Evolutionary conservation across 2,797 vertebrate species (phyloP).

Genomic region (Esox masquinongy): DNA sequence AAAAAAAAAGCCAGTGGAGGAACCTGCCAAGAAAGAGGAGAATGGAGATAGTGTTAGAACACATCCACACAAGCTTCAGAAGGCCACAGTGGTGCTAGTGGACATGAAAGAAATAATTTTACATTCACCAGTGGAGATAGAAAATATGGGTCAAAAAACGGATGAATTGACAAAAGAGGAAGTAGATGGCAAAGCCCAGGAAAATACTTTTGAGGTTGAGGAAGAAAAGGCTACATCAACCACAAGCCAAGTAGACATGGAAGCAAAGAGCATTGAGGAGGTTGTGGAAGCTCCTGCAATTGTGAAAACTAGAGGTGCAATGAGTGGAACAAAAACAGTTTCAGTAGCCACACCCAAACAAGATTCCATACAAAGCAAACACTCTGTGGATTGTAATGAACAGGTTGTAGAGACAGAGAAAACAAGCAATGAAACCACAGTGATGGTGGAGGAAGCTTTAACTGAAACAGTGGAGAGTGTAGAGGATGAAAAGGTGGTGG

Average conservation of each 20-base stretch:
- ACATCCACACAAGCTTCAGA: neutral
- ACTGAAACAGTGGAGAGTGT: neutral
- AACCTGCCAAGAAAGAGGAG: neutral
- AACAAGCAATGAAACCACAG: neutral
- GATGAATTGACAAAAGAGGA: neutral
- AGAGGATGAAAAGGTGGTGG: neutral
- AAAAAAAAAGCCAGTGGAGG: no score
- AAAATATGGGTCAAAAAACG: neutral
- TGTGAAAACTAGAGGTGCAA: constrained; percentile 5
- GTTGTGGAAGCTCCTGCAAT: neutral
- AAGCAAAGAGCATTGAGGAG: constrained; percentile 15
- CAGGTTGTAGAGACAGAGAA: constrained; percentile 13
- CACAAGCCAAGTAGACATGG: no score
- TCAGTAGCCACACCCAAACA: constrained; percentile 46
- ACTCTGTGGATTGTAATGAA: constrained; percentile 22
- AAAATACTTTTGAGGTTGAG: constrained; percentile 15
- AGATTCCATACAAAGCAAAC: constrained; percentile 52
- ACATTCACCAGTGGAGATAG: neutral
- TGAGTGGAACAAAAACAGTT: constrained; percentile 1
- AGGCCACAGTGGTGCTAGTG: neutral
- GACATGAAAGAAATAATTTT: neutral
- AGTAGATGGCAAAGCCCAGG: neutral
- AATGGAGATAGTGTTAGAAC: neutral
- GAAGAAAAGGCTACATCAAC: constrained; percentile 25
- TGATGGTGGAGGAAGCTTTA: neutral